These are phyloP conservation scores for Scolopax rusticola DNA, from an alignment of 2,797 vertebrate species.

Conservation along the genomic window DNA sequence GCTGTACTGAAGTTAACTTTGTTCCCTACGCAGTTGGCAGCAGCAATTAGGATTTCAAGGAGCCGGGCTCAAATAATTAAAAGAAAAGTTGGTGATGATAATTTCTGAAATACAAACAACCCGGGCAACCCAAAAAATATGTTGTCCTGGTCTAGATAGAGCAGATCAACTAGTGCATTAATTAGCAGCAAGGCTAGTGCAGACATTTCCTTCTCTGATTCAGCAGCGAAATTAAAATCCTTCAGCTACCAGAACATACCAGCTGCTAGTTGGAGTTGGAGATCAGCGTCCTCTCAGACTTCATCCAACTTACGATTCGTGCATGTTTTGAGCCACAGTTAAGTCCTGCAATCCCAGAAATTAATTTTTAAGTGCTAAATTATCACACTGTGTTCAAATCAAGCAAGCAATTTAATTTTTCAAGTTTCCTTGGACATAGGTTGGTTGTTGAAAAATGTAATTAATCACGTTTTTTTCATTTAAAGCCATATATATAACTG, in stretches of 20 bases:
- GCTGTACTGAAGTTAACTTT: neutral
- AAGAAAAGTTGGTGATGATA: neutral
- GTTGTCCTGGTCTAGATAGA: neutral
- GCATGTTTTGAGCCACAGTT: neutral
- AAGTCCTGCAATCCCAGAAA: neutral
- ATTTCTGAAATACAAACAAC: neutral
- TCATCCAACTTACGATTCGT: rapidly evolving
- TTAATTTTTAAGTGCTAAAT: neutral
- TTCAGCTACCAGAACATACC: neutral
- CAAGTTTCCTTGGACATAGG: neutral
- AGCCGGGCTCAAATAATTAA: neutral
- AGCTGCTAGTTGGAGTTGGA: constrained; percentile 19
- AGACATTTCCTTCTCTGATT: neutral
- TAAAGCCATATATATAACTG: rapidly evolving
- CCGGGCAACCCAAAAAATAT: constrained; percentile 27
- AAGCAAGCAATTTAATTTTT: neutral
- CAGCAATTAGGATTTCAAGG: neutral
- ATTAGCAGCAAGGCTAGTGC: neutral
- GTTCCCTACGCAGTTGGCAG: neutral
- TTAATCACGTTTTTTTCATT: neutral
- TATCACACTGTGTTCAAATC: neutral
- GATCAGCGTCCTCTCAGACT: neutral
- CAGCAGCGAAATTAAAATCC: constrained; percentile 9
- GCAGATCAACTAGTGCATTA: neutral
- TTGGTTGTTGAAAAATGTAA: neutral